Evolutionary conservation across 2,113 vertebrate genomes (phyloP).

Genomic region (Procavia capensis): DNA sequence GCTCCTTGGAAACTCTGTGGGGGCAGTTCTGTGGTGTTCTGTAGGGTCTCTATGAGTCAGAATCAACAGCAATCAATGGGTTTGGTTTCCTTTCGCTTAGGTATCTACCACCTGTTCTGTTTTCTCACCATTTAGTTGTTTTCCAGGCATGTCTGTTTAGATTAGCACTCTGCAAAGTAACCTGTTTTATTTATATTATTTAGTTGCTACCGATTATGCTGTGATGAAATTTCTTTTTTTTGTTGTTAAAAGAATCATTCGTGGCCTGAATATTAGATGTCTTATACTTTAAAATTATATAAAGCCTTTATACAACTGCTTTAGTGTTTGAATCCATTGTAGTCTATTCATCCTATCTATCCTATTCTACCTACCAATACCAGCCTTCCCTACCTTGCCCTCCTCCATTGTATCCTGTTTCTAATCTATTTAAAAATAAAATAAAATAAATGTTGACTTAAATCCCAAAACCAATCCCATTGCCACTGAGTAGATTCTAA

Average conservation of each 20-base stretch:
- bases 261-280: constrained; percentile 67
- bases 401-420: background rate
- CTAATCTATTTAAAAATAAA: background rate
- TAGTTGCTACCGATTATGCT: constrained; percentile 67
- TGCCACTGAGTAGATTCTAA: no score
- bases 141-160: background rate
- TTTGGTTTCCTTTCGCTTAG: no score
- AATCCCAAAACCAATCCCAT: no score
- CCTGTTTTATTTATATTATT: constrained; percentile 78
- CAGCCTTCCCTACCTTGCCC: background rate
- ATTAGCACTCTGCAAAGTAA: constrained; percentile 67
- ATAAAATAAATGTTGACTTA: background rate
- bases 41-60: no score
- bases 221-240: constrained; percentile 75
- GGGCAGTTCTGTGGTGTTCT: no score
- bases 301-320: background rate
- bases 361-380: background rate
- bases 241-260: constrained; percentile 78
- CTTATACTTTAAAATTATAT: constrained; percentile 59
- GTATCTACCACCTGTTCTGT: rapidly evolving
- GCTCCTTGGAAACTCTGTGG: no score
- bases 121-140: background rate
- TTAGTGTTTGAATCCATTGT: no score
- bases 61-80: no score
- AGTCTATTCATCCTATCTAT: background rate